Base-by-base conservation (phyloP, 2,113 vertebrate genomes). In the Candoia aspera region DNA sequence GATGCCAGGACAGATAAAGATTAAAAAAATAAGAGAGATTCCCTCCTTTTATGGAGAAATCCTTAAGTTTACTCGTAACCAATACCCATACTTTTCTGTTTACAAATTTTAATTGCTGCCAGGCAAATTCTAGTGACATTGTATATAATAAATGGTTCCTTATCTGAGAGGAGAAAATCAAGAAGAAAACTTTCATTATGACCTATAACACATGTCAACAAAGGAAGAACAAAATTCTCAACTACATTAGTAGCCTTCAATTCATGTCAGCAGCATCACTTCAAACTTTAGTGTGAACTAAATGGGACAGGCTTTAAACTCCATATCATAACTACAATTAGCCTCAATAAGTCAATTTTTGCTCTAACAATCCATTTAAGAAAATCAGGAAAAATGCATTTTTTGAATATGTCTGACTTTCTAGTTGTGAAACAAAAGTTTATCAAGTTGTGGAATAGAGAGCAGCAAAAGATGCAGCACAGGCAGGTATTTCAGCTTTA, bases 381-480 rank as follows among this genome's bases (percentile, higher is more conserved):
- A 84, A 46, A 62, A 3, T 2, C 0, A 37, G 90, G 86, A 91
- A 62, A 33, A 64, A 92, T 0, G 1, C 11, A 11, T 1, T 53
- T 49, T 0, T 0, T 15, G 33, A 2, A 6, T 49, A n/a, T 23
- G 33, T 3, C 19, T 60, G 46, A 59, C 0, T 13, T 85, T 79
- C 11, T 49, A 6, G 17, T 24, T 86, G 46, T 1, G 46, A 53
- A 24, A 86, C 15, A 12, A 90, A 57, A 90, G 8, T 91, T 64
- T 37, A 6, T 24, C 21, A 55, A 46, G 42, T 21, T 17, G 4
- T 26, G 2, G n/a, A 58, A 90, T 54, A 84, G 13, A 8, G 26
- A 19, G 55, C 46, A 9, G 29, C 53, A 90, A 26, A 54, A 86
- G 24, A 26, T 53, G 46, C 8, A 29, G 13, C 10, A 26, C 49